phyloP scores from a whole-genome alignment of 2,888 invertebrate species.

The Aporophyla lueneburgensis region DNA sequence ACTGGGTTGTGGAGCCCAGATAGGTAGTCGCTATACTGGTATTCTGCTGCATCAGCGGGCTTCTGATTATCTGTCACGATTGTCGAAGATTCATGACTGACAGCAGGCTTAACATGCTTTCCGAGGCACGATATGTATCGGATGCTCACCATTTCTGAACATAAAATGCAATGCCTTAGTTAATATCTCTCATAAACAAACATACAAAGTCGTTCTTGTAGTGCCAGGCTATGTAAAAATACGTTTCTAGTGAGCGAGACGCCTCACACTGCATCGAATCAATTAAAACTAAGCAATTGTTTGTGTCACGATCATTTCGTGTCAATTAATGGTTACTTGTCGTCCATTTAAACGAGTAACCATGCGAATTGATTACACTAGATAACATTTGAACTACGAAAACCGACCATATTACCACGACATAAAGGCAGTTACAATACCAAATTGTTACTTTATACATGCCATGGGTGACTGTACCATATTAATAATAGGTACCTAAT shows the following conservation, averaged over 20 bases:
- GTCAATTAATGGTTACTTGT: constrained; percentile 27
- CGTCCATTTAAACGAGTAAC: constrained; percentile 14
- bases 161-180: not conserved
- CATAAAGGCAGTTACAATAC: not conserved
- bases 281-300: constrained; percentile 21
- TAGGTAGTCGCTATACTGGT: too few species aligned
- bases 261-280: not conserved
- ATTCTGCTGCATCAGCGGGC: too few species aligned
- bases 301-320: not conserved
- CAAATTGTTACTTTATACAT: not conserved
- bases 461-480: not conserved
- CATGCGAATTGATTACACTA: not conserved
- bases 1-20: too few species aligned
- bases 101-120: too few species aligned
- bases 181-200: not conserved
- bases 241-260: not conserved
- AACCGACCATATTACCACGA: not conserved
- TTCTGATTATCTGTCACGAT: too few species aligned
- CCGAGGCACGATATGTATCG: too few species aligned
- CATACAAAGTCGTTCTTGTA: not conserved
- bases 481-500: not conserved
- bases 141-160: too few species aligned
- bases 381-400: not conserved
- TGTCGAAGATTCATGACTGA: too few species aligned
- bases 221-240: not conserved